Evolutionary conservation across 2,888 invertebrate species (phyloP).

Genomic region (Dione juno): DNA sequence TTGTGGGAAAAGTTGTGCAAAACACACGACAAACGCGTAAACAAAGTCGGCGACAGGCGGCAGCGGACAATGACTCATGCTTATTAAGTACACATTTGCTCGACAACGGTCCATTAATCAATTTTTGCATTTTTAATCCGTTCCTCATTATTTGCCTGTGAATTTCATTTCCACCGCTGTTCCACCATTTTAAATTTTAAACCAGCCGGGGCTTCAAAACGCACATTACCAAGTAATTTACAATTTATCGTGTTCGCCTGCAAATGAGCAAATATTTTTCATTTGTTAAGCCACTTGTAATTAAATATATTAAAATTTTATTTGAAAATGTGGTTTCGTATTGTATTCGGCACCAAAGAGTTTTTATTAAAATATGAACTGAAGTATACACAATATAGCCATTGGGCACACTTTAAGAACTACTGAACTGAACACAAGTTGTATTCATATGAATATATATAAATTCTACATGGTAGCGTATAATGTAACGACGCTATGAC

Average conservation of each 20-base stretch:
- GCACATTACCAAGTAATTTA: constrained; percentile 80
- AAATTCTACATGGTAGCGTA: too few relatives aligned
- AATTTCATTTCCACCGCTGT: constrained; percentile 76
- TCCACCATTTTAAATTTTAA: constrained; percentile 76
- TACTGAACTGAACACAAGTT: constrained; percentile 12
- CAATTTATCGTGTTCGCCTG: constrained; percentile 79
- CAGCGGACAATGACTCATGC: constrained; percentile 54
- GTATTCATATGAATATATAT: background rate
- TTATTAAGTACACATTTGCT: constrained; percentile 75
- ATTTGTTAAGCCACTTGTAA: constrained; percentile 76
- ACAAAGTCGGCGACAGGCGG: constrained; percentile 48
- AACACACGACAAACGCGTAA: constrained; percentile 26
- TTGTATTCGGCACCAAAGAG: constrained; percentile 56
- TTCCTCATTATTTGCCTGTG: constrained; percentile 79
- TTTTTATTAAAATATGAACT: constrained; percentile 53
- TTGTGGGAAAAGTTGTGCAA: background rate
- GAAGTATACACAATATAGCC: constrained; percentile 40
- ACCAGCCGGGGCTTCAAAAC: constrained; percentile 64
- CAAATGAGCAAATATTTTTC: constrained; percentile 81
- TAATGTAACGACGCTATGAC: background rate
- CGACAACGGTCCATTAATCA: constrained; percentile 78
- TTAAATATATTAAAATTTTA: constrained; percentile 73
- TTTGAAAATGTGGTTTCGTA: constrained; percentile 63
- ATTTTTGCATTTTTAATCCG: constrained; percentile 82
- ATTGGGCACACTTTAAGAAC: constrained; percentile 6